Conservation (phyloP, 1,140 invertebrate species). For the Zelostemma sp. region DNA sequence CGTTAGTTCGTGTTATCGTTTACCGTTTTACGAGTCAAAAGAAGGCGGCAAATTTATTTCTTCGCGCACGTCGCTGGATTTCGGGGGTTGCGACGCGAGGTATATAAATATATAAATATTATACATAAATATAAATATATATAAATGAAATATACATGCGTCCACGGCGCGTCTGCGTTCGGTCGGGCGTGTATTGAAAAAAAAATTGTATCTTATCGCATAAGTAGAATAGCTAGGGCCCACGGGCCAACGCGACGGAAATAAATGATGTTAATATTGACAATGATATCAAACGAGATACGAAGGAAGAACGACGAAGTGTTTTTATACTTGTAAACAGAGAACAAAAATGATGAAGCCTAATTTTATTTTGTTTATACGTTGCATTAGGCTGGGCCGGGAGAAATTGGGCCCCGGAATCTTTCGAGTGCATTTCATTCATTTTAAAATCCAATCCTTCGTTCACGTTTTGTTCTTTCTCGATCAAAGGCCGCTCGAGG, state of each 20-base stretch:
- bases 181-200: constrained; percentile 34
- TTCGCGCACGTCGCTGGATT: no score
- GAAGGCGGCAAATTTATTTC: no score
- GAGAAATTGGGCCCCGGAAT: constrained; percentile 25
- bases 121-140: constrained; percentile 46
- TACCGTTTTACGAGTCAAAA: no score
- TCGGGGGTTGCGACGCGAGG: constrained; percentile 40
- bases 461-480: no score
- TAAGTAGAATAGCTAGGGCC: constrained; percentile 65
- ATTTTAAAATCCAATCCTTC: no score
- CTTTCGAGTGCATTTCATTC: constrained; percentile 18
- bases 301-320: constrained; percentile 41
- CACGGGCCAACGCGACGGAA: constrained; percentile 50
- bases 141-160: constrained; percentile 43
- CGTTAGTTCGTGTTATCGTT: not conserved
- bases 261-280: constrained; percentile 50
- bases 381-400: constrained; percentile 35
- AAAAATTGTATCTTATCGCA: constrained; percentile 55
- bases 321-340: constrained; percentile 53
- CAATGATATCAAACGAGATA: constrained; percentile 51
- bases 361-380: constrained; percentile 49
- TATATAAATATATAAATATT: constrained; percentile 54
- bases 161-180: constrained; percentile 36
- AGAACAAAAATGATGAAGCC: constrained; percentile 42
- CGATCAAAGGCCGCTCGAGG: no score